Evolutionary conservation across 2,113 vertebrate species (phyloP).

Genomic region (Chloebia gouldiae): DNA sequence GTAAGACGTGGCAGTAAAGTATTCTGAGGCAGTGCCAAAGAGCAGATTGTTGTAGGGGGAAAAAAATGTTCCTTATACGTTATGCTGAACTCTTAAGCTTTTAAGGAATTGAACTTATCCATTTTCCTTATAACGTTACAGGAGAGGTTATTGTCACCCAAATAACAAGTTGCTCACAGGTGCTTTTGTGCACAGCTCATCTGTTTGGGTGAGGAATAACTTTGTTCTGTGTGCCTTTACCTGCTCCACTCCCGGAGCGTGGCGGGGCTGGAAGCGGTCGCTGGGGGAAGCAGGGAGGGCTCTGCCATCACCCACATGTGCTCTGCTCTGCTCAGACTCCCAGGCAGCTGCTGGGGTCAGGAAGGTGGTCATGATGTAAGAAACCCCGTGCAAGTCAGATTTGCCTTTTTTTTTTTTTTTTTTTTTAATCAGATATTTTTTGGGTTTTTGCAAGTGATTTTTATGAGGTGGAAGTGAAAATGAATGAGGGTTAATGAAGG

Average conservation of each 20-base stretch:
- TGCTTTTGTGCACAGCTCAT: neutral
- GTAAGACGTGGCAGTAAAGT: constrained; percentile 81
- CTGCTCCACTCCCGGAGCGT: accelerated
- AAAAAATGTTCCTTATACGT: constrained; percentile 64
- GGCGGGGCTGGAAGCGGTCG: accelerated
- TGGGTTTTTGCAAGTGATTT: neutral
- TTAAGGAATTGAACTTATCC: neutral
- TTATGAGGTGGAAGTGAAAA: neutral
- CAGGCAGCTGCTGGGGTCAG: neutral
- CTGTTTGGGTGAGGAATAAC: neutral
- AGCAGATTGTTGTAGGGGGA: constrained; percentile 72
- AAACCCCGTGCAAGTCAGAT: neutral
- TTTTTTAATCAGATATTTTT: neutral
- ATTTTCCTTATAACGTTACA: neutral
- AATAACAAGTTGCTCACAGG: neutral
- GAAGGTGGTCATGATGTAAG: neutral
- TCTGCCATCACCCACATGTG: neutral
- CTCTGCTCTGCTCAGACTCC: neutral
- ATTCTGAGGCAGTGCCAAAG: constrained; percentile 72
- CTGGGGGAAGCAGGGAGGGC: neutral
- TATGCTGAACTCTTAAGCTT: constrained; percentile 41
- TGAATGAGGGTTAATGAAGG: neutral
- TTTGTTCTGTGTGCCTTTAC: neutral
- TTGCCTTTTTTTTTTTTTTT: neutral
- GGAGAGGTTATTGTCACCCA: neutral